Conservation (phyloP, 2,797 vertebrate genomes). For the Rhyacichthys aspro region DNA sequence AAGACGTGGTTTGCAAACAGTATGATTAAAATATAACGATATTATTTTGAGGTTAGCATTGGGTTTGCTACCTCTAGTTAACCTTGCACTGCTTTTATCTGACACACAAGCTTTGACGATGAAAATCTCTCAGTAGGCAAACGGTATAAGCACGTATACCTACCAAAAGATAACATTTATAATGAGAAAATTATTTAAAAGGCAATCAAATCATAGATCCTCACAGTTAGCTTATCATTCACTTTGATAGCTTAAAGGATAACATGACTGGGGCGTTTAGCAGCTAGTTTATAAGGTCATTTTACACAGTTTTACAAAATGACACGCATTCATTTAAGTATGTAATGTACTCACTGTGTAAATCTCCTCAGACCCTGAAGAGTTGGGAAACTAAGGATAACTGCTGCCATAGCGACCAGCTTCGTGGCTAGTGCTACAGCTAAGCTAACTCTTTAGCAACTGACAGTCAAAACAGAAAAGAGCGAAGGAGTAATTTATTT, state of each 20-base stretch:
- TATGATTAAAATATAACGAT: neutral
- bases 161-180: too few species aligned
- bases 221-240: neutral
- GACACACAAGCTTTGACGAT: neutral
- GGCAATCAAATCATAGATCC: neutral
- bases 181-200: too few species aligned
- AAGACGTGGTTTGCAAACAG: too few species aligned
- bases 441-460: conserved; percentile 21
- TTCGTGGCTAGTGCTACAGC: conserved; percentile 29
- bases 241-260: neutral
- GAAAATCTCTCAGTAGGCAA: neutral
- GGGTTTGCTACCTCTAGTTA: conserved; percentile 51
- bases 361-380: conserved; percentile 66
- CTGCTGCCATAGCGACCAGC: conserved; percentile 73
- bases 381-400: conserved; percentile 71
- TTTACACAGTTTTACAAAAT: neutral
- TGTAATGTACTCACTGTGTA: conserved; percentile 74
- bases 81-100: conserved; percentile 56
- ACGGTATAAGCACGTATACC: neutral
- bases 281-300: neutral
- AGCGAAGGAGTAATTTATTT: neutral
- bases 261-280: neutral
- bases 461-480: conserved; percentile 2
- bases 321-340: neutral
- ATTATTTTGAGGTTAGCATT: conserved; percentile 13